A percentile compares a stretch with the other conserved stretches of the same genome.
phyloP scores from a whole-genome alignment of 2,888 invertebrate species.

The Orthonevra nobilis region DNA sequence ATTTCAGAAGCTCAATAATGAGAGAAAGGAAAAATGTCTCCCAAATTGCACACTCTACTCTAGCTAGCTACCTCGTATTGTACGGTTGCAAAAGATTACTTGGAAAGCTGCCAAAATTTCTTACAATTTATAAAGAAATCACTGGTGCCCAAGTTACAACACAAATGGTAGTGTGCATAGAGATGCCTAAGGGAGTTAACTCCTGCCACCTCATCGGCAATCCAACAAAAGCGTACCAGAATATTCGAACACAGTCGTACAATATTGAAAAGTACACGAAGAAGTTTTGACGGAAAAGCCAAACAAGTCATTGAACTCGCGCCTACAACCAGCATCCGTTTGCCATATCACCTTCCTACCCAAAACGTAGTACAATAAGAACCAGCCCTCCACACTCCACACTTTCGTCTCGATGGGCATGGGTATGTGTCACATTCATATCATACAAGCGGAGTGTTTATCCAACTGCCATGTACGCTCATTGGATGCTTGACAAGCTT shows the following conservation, averaged over 20 bases:
- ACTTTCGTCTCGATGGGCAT: neutral
- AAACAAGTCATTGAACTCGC: conserved; percentile 57
- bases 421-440: conserved; percentile 53
- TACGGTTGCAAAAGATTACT: conserved; percentile 23
- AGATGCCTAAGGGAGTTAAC: conserved; percentile 22
- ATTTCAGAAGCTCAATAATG: neutral
- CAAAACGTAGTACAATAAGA: conserved; percentile 55
- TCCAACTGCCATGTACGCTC: conserved; percentile 66
- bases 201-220: conserved; percentile 6
- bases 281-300: conserved; percentile 59
- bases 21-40: neutral
- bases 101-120: conserved; percentile 56
- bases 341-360: conserved; percentile 56
- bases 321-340: conserved; percentile 8
- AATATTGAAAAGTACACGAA: conserved; percentile 55
- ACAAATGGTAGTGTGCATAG: conserved; percentile 27
- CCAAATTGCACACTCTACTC: neutral
- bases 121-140: conserved; percentile 61
- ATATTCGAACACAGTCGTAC: conserved; percentile 29
- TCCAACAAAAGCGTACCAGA: conserved; percentile 7
- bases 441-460: conserved; percentile 55
- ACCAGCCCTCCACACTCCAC: conserved; percentile 23
- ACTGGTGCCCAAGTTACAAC: conserved; percentile 62
- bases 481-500: conserved; percentile 66
- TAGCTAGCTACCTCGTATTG: neutral